These are phyloP conservation scores for Nemoura dubitans DNA, from an alignment of 2,888 invertebrate genomes.

Conservation along the genomic window DNA sequence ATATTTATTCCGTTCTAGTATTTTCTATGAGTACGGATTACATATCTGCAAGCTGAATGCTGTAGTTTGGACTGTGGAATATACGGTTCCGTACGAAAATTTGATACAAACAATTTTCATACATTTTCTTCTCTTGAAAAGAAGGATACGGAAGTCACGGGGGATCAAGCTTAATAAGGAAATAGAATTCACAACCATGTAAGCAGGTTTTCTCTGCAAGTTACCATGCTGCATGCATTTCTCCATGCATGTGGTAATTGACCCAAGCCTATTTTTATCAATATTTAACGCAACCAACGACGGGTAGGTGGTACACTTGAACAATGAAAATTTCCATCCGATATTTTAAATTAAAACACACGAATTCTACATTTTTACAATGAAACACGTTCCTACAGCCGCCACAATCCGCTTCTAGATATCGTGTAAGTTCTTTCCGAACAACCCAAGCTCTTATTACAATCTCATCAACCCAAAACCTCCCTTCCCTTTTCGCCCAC, in stretches of 20 bases:
- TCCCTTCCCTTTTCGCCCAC: not conserved
- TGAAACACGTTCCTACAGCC: not conserved
- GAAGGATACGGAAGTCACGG: not conserved
- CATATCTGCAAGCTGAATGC: not conserved
- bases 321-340: not conserved
- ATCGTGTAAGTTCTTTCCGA: not conserved
- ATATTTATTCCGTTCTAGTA: not conserved
- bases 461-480: conserved; percentile 9
- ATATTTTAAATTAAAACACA: not conserved
- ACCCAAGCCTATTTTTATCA: no score
- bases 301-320: no score
- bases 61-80: not conserved
- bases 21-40: not conserved
- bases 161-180: not conserved
- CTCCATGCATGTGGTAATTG: no score
- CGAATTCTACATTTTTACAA: not conserved
- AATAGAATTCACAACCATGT: not conserved
- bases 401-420: not conserved
- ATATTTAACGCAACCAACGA: no score
- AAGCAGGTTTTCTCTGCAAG: not conserved
- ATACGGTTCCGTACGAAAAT: not conserved
- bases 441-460: not conserved
- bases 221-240: not conserved
- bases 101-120: not conserved
- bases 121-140: not conserved